These are phyloP conservation scores for Argyresthia albistria DNA, from an alignment of 2,888 invertebrate species.

Conservation along the genomic window DNA sequence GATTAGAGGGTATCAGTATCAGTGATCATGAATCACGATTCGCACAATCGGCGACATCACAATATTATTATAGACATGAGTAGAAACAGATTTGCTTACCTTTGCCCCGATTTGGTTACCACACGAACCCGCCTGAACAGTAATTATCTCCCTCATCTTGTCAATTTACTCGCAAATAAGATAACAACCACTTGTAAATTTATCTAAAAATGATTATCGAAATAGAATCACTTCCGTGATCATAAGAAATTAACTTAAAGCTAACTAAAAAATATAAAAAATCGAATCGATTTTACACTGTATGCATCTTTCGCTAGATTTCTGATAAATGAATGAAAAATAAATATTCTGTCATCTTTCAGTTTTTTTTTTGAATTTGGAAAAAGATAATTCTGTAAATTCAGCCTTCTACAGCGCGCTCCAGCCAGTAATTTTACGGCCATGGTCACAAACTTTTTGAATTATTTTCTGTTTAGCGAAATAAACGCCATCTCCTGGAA, in stretches of 20 bases:
- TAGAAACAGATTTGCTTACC: slow-evolving; percentile 45
- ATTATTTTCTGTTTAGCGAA: neutral
- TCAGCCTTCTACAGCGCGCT: neutral
- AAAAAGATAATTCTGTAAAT: slow-evolving; percentile 13
- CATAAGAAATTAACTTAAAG: slow-evolving; percentile 60
- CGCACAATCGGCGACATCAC: too few relatives aligned
- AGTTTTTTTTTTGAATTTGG: slow-evolving; percentile 31
- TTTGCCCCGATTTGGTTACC: slow-evolving; percentile 69
- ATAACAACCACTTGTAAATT: slow-evolving; percentile 45
- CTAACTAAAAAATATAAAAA: slow-evolving; percentile 43
- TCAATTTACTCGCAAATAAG: neutral
- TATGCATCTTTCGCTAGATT: slow-evolving; percentile 47
- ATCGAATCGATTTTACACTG: slow-evolving; percentile 34
- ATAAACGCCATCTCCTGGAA: neutral
- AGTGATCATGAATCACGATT: too few relatives aligned
- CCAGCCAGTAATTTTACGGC: too few relatives aligned
- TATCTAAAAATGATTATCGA: slow-evolving; percentile 30
- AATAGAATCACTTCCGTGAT: slow-evolving; percentile 34
- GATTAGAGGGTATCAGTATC: too few relatives aligned
- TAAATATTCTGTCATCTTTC: slow-evolving; percentile 3
- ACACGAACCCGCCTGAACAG: slow-evolving; percentile 84
- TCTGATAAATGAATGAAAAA: slow-evolving; percentile 31
- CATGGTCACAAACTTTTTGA: too few relatives aligned
- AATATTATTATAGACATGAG: too few relatives aligned
- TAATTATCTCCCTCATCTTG: slow-evolving; percentile 85